Evolutionary conservation across 1,140 invertebrate species (phyloP).

Genomic region (Oscheius sp.): DNA sequence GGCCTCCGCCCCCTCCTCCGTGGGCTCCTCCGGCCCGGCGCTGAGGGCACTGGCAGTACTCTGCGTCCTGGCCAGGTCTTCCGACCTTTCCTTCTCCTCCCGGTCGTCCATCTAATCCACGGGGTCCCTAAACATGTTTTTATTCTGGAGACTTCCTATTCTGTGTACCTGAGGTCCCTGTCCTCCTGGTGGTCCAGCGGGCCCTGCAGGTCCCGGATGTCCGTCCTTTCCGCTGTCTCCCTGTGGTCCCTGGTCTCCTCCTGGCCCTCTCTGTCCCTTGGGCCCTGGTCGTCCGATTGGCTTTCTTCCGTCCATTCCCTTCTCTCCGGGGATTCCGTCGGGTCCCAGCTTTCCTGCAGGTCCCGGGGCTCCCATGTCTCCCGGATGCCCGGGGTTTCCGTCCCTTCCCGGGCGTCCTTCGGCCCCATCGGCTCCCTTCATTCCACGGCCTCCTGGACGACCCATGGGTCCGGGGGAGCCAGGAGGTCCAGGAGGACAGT

Average conservation of each 20-base stretch:
- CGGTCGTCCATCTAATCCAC: slow-evolving; percentile 22
- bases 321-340: slow-evolving; percentile 38
- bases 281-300: slow-evolving; percentile 47
- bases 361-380: slow-evolving; percentile 44
- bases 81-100: slow-evolving; percentile 30
- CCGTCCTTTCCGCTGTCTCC: no score
- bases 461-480: slow-evolving; percentile 50
- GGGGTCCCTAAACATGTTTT: not conserved
- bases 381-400: slow-evolving; percentile 51
- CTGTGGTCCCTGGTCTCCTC: slow-evolving; percentile 14
- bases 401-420: slow-evolving; percentile 52
- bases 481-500: slow-evolving; percentile 30
- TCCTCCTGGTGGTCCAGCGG: slow-evolving; percentile 22
- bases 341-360: slow-evolving; percentile 44
- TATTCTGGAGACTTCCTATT: not conserved
- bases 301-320: slow-evolving; percentile 40
- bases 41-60: slow-evolving; percentile 27
- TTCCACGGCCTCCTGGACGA: slow-evolving; percentile 53
- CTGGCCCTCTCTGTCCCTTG: slow-evolving; percentile 35
- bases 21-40: no score
- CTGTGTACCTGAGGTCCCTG: no score
- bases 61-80: slow-evolving; percentile 30
- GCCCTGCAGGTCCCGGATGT: slow-evolving; percentile 14
- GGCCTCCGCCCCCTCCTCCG: not conserved
- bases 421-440: slow-evolving; percentile 52